phyloP scores from a whole-genome alignment of 2,888 invertebrate genomes.

The Cyrtodaria siliqua region DNA sequence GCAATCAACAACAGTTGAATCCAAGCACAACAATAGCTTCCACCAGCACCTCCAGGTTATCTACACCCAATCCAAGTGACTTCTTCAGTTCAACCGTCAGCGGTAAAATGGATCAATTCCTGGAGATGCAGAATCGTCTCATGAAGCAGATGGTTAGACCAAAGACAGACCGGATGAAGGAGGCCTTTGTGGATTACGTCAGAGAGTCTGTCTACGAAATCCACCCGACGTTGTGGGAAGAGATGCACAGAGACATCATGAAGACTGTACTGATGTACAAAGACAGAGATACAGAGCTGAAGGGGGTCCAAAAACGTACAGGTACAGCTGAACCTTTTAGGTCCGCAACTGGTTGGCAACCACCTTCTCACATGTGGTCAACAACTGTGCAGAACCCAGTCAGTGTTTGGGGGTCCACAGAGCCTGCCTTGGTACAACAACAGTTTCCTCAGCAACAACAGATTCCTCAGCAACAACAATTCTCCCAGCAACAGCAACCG shows the following conservation, averaged over 20 bases:
- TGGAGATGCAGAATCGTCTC: conserved; percentile 38
- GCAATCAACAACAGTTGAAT: conserved; percentile 12
- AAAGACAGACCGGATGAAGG: conserved; percentile 49
- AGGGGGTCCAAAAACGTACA: conserved; percentile 8
- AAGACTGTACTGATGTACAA: conserved; percentile 47
- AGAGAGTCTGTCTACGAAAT: conserved; percentile 44
- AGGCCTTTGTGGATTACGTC: conserved; percentile 41
- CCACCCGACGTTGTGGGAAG: conserved; percentile 36
- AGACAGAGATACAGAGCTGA: conserved; percentile 37
- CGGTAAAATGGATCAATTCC: conserved; percentile 31
- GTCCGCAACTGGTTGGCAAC: conserved; percentile 33
- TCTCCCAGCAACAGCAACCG: conserved; percentile 17
- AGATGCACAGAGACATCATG: conserved; percentile 38
- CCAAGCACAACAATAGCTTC: conserved; percentile 22
- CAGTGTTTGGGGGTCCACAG: conserved; percentile 38
- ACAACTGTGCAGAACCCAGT: conserved; percentile 41
- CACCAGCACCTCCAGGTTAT: conserved; percentile 17
- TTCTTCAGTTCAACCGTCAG: conserved; percentile 13
- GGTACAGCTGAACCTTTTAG: too few species aligned
- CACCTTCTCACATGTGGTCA: conserved; percentile 41
- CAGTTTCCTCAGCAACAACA: conserved; percentile 25
- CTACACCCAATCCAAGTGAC: conserved; percentile 18
- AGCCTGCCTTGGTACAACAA: conserved; percentile 37
- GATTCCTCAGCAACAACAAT: conserved; percentile 10
- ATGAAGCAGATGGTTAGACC: conserved; percentile 42